These are phyloP conservation scores for Aphis gossypii DNA, from an alignment of 1,140 invertebrate species.

Conservation along the genomic window DNA sequence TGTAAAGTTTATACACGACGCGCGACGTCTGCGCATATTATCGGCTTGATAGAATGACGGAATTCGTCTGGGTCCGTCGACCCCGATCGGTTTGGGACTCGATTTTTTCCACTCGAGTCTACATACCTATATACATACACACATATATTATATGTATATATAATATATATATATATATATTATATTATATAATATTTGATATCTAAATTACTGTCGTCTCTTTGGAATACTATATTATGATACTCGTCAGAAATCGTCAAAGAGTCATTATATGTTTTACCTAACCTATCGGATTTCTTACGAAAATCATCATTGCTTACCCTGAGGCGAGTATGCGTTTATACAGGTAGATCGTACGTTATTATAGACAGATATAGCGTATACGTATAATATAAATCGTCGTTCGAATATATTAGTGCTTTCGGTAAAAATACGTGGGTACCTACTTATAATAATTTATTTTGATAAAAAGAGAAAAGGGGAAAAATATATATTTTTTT, in stretches of 20 bases:
- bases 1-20: background rate
- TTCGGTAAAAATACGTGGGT: background rate
- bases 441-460: slow-evolving; percentile 21
- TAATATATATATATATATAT: no score
- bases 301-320: background rate
- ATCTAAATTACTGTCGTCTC: background rate
- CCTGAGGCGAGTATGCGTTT: background rate
- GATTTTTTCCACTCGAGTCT: background rate
- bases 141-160: no score
- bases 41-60: background rate
- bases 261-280: background rate
- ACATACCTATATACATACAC: no score
- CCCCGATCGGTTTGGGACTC: background rate
- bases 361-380: background rate
- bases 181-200: no score
- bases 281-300: background rate
- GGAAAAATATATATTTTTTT: slow-evolving; percentile 14
- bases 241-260: background rate
- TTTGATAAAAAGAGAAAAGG: background rate
- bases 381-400: background rate
- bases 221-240: background rate
- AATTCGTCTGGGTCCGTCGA: background rate
- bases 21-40: background rate
- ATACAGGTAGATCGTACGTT: no score
- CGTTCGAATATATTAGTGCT: background rate